A percentile compares a stretch with the other conserved stretches of the same genome.
Evolutionary conservation across 1,140 invertebrate genomes (phyloP).

Genomic region (Drosophila saltans): DNA sequence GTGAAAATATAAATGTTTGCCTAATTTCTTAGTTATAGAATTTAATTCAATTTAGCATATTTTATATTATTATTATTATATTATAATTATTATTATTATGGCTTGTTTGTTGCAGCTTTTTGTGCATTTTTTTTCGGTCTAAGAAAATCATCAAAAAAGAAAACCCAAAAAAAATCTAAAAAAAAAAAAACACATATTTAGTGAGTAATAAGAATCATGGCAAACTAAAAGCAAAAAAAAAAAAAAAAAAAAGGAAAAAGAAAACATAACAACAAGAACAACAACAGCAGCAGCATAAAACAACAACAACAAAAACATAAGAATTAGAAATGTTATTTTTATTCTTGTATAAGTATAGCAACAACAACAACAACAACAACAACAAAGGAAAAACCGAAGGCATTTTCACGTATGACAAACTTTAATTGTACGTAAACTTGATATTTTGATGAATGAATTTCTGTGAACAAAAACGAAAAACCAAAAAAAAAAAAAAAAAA

Average conservation of each 20-base stretch:
- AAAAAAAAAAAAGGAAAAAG: constrained; percentile 25
- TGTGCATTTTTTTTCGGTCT: constrained; percentile 63
- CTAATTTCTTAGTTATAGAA: constrained; percentile 65
- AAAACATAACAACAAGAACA: constrained; percentile 39
- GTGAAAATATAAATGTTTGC: constrained; percentile 44
- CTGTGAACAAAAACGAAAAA: constrained; percentile 74
- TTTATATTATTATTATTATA: constrained; percentile 53
- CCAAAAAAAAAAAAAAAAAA: constrained; percentile 48
- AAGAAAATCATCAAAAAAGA: constrained; percentile 35
- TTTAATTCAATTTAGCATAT: constrained; percentile 75
- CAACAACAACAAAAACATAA: constrained; percentile 36
- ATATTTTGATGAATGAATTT: constrained; percentile 80
- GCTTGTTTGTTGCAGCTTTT: constrained; percentile 83
- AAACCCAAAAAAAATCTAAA: constrained; percentile 43
- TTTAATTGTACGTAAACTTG: constrained; percentile 80
- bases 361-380: constrained; percentile 32
- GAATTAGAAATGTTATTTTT: constrained; percentile 73
- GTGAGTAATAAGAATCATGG: constrained; percentile 24
- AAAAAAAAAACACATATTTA: constrained; percentile 37
- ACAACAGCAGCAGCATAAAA: constrained; percentile 28
- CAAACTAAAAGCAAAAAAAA: constrained; percentile 40
- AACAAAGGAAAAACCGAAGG: constrained; percentile 63
- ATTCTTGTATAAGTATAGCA: constrained; percentile 77
- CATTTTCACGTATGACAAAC: constrained; percentile 77
- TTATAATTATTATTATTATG: constrained; percentile 60